Evolutionary conservation across 2,797 vertebrate genomes (phyloP).

Genomic region (Danio aesculapii): DNA sequence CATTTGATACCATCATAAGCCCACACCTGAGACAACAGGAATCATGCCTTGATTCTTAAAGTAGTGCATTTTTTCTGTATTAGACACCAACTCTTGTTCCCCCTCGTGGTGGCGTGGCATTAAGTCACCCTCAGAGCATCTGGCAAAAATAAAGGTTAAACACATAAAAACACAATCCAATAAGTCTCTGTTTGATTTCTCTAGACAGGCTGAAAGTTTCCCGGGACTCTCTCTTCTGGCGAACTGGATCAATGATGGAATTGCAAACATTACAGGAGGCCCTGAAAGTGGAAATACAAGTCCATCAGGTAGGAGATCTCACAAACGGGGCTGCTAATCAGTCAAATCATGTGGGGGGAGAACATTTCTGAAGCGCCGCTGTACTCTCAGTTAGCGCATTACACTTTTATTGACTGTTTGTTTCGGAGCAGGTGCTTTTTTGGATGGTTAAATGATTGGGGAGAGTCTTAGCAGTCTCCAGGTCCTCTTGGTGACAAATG

Average conservation of each 20-base stretch:
- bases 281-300: constrained; percentile 99
- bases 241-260: constrained; percentile 95
- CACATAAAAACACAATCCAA: constrained; percentile 25
- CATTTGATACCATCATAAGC: too few species aligned
- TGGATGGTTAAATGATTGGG: not conserved
- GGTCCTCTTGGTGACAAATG: constrained; percentile 24
- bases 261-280: constrained; percentile 99
- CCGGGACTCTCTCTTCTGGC: constrained; percentile 86
- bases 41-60: constrained; percentile 28
- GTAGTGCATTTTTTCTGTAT: constrained; percentile 18
- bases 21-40: constrained; percentile 21
- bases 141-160: constrained; percentile 25
- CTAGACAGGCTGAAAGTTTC: constrained; percentile 76
- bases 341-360: not conserved
- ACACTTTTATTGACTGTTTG: too few species aligned
- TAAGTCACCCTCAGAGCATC: constrained; percentile 9
- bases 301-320: constrained; percentile 91
- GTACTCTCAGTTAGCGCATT: not conserved
- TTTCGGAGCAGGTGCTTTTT: not conserved
- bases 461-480: not conserved
- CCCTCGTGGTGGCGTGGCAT: not conserved
- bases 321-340: constrained; percentile 8
- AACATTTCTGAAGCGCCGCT: not conserved
- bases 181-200: constrained; percentile 43
- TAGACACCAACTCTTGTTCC: constrained; percentile 2